Base-by-base conservation (phyloP, 37 sponge, comb jelly and placozoan genomes). In the Mnemiopsis leidyi region DNA sequence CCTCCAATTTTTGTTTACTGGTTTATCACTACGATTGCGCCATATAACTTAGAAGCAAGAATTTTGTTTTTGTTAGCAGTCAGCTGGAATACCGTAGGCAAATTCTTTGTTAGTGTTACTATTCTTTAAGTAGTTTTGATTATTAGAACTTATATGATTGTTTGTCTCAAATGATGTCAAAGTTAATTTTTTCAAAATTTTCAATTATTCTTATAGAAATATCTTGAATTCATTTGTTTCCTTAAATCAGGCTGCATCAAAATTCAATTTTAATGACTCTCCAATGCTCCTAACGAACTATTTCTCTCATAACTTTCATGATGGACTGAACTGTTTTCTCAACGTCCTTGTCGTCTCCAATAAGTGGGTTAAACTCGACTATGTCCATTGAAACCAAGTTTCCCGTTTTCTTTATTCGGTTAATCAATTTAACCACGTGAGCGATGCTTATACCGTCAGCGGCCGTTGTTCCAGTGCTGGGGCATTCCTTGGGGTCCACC, bases 301-400 rank as follows among this genome's bases (percentile, higher is more conserved):
- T 85, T 40, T 85, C 90, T 25, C 29, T 85, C 90, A 85, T 85
- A 33, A 85, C 61, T 33, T 39, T 85, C 90, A 85, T 85, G 48
- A 85, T 85, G 3, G 90, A 85, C 90, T 85, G 24, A 18, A 85
- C 90, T 39, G 90, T 85, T 40, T 38, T 85, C 61, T 85, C 90
- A 28, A 85, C 90, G 36, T 85, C 90, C n/a, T 29, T 40, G 7
- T 85, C 90, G 61, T 38, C 24, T n/a, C 90, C 90, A 38, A 85
- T 61, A 28, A 85, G 61, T n/a, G 90, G 90, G 36, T 85, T 85
- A 33, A 85, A 85, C 90, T 85, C 90, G 29, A 85, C 90, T 24
- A 85, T 85, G 23, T 85, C 90, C 90, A 85, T 85, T 28, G 90
- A 85, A 1, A 85, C 90, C 2, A 85, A 61, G 61, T 85, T 85